These are phyloP conservation scores for Crossocerus cetratus DNA, from an alignment of 2,888 invertebrate species.

Conservation along the genomic window DNA sequence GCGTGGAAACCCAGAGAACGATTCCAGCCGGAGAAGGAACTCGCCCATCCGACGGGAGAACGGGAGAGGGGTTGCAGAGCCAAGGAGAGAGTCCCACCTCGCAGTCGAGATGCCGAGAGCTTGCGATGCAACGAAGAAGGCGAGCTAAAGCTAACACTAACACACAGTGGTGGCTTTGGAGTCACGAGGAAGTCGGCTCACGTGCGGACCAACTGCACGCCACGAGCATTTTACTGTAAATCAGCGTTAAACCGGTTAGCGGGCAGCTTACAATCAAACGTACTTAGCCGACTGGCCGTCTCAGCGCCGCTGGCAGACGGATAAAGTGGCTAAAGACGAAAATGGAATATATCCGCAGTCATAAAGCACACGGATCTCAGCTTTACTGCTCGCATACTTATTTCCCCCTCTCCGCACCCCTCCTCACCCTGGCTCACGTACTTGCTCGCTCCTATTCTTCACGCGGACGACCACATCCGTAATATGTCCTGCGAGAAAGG, in stretches of 20 bases:
- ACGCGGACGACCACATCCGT: slow-evolving; percentile 29
- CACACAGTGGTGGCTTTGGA: slow-evolving; percentile 47
- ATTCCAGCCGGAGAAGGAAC: too few relatives aligned
- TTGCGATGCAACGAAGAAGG: slow-evolving; percentile 18
- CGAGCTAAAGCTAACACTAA: slow-evolving; percentile 43
- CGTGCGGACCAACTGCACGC: slow-evolving; percentile 59
- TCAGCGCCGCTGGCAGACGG: slow-evolving; percentile 27
- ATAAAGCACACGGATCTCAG: slow-evolving; percentile 45
- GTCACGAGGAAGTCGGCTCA: slow-evolving; percentile 65
- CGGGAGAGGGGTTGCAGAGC: too few relatives aligned
- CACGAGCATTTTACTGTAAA: slow-evolving; percentile 68
- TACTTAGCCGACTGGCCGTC: slow-evolving; percentile 66
- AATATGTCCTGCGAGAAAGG: slow-evolving; percentile 36
- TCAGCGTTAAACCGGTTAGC: slow-evolving; percentile 71
- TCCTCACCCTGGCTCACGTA: background rate
- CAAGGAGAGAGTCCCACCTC: too few relatives aligned
- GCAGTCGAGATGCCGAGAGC: slow-evolving; percentile 12
- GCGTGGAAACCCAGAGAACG: background rate
- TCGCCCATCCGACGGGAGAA: too few relatives aligned
- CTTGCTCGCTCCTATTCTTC: slow-evolving; percentile 8
- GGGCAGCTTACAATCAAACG: slow-evolving; percentile 75
- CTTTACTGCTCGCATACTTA: slow-evolving; percentile 17
- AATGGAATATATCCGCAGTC: slow-evolving; percentile 64
- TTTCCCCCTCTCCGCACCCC: slow-evolving; percentile 18
- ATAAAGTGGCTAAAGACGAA: slow-evolving; percentile 61